These are phyloP conservation scores for Aegotheles bennettii DNA, from an alignment of 2,113 vertebrate species.

Conservation along the genomic window DNA sequence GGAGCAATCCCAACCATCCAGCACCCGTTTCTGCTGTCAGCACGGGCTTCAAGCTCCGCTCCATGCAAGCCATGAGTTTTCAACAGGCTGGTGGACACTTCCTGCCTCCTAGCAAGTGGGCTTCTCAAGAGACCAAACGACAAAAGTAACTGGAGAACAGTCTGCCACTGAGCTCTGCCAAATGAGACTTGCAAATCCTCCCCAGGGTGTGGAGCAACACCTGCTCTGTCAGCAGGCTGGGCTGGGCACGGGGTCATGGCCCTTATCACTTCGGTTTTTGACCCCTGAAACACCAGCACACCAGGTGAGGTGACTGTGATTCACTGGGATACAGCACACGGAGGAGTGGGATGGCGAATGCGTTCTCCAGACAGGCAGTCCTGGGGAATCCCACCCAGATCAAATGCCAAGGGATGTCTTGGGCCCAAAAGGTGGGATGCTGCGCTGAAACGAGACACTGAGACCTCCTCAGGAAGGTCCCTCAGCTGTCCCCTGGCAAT, in stretches of 20 bases:
- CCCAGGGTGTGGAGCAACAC: conserved; percentile 9
- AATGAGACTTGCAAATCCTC: conserved; percentile 3
- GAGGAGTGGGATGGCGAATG: background rate
- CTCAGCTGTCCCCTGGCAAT: background rate
- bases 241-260: background rate
- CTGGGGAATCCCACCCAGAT: background rate
- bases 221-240: conserved; percentile 4
- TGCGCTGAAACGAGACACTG: background rate
- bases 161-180: background rate
- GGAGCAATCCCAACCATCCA: background rate
- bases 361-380: background rate
- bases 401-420: fast-evolving
- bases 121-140: background rate
- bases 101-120: background rate
- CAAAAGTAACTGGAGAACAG: background rate
- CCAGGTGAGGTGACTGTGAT: background rate
- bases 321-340: fast-evolving
- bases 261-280: background rate
- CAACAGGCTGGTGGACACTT: background rate
- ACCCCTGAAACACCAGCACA: background rate
- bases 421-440: background rate
- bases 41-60: background rate
- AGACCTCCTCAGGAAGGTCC: background rate
- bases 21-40: background rate
- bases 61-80: fast-evolving